A percentile compares a stretch with the other conserved stretches of the same genome.
These are phyloP conservation scores for Trichopoda pennipes DNA, from an alignment of 2,888 invertebrate genomes.

Conservation along the genomic window DNA sequence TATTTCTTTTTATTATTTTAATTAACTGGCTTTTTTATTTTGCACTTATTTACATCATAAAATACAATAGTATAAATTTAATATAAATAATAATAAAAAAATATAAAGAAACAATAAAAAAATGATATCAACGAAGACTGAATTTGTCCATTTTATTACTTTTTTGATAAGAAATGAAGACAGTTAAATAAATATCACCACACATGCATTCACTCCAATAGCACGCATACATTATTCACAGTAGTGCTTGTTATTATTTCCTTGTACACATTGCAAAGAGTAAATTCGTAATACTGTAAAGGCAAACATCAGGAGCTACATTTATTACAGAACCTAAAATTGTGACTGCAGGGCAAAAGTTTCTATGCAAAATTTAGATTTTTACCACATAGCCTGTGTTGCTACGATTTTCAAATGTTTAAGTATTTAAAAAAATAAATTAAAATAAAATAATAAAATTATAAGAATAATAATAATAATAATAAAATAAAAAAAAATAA, in stretches of 20 bases:
- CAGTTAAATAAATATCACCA: background rate
- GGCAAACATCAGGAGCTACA: background rate
- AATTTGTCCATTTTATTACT: constrained; percentile 69
- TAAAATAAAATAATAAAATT: too few relatives aligned
- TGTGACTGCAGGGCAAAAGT: too few relatives aligned
- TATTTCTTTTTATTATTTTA: constrained; percentile 7
- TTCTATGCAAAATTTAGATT: too few relatives aligned
- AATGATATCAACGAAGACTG: constrained; percentile 19
- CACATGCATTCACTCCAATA: background rate
- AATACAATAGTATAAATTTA: constrained; percentile 73
- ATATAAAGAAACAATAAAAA: background rate
- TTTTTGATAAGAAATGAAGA: constrained; percentile 56
- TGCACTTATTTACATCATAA: constrained; percentile 51
- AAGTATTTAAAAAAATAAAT: too few relatives aligned
- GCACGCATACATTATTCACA: background rate
- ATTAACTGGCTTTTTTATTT: constrained; percentile 68
- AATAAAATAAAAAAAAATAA: too few relatives aligned
- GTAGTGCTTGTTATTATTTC: background rate
- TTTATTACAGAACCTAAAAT: background rate
- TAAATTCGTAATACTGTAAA: background rate
- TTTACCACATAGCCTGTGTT: too few relatives aligned
- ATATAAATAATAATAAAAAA: constrained; percentile 69
- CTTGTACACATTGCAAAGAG: background rate
- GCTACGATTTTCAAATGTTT: too few relatives aligned
- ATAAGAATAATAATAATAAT: too few relatives aligned